Conservation (phyloP, 2,888 invertebrate species). For the Ctenicera cuprea region DNA sequence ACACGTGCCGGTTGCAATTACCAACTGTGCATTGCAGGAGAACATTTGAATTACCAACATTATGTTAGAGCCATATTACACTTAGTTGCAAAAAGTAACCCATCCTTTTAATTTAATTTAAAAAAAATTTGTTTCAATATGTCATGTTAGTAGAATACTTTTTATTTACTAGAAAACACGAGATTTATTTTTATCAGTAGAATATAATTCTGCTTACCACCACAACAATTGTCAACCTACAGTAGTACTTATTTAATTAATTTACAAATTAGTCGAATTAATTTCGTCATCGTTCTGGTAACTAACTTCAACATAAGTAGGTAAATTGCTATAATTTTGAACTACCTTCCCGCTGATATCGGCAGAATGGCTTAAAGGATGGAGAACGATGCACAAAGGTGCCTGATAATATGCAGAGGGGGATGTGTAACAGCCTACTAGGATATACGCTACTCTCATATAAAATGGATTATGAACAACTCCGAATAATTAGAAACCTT, state of each 20-base stretch:
- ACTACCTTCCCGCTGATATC: slow-evolving; percentile 33
- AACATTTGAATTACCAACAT: slow-evolving; percentile 35
- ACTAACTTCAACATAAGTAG: slow-evolving; percentile 21
- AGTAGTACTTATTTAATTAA: slow-evolving; percentile 2
- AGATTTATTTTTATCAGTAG: too few relatives aligned
- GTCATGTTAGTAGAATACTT: too few relatives aligned
- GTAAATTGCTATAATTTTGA: slow-evolving; percentile 41
- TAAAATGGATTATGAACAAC: slow-evolving; percentile 48
- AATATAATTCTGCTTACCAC: too few relatives aligned
- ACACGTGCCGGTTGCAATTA: slow-evolving; percentile 40
- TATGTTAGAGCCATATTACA: background rate
- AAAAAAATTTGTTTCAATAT: background rate
- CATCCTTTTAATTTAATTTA: background rate
- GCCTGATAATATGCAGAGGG: slow-evolving; percentile 51
- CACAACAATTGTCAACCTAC: background rate
- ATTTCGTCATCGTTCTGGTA: slow-evolving; percentile 27
- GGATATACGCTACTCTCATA: slow-evolving; percentile 35
- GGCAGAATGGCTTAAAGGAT: slow-evolving; percentile 40
- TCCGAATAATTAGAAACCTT: slow-evolving; percentile 45
- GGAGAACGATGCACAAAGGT: slow-evolving; percentile 39
- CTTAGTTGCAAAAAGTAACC: background rate
- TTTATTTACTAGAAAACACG: too few relatives aligned
- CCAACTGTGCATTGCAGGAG: slow-evolving; percentile 30
- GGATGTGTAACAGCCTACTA: slow-evolving; percentile 43
- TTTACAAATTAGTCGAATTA: slow-evolving; percentile 32